Evolutionary conservation across 2,797 vertebrate genomes (phyloP), one percentile per base, ranked within the genome.

Genomic region (Echiichthys vipera): DNA sequence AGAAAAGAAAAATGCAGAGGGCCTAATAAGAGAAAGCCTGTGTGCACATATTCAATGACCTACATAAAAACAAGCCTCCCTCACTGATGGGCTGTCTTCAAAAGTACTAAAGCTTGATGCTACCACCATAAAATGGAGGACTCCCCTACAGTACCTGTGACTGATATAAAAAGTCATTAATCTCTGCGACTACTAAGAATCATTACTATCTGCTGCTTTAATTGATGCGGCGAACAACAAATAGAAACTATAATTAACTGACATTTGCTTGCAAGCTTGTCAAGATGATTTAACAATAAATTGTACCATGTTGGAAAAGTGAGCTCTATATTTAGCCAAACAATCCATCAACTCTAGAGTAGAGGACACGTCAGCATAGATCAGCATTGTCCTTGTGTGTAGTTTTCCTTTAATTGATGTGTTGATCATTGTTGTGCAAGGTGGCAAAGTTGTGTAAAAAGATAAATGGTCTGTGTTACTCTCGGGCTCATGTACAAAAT

Each of bases 11-110:
- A 80, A 84, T 65, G 84, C 84, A 80, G 65, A 55, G 65, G 68
- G 54, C 66, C 85, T 88, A 88, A 87, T 85, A 79, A 88, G 74
- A 87, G 85, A 87, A 76, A 83, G 80, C 86, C 72, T 80, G 89
- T 88, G 92, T 84, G 85, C 81, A 79, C 84, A 84, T 79, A 85
- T 87, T 88, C 89, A 87, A 84, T 88, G 89, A 86, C 85, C 87
- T 89, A 87, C 85, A 87, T 89, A 78, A 80, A 89, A 89, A 85
- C 75, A 89, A 86, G 78, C 77, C 71, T 53, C 32, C 45, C 15
- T 55, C 81, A 74, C 78, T 74, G 83, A 77, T 74, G 76, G 54
- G 74, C 61, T 80, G 54, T 62, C 64, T 84, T 81, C 74, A 65
- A 83, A 89, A 80, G 57, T 54, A 39, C 46, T 77, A 56, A 25